Percentiles rank a stretch among this genome's conserved stretches.
These are phyloP conservation scores for Gnathonemus echidnorhynchus DNA, from an alignment of 2,113 vertebrate genomes.

Conservation along the genomic window DNA sequence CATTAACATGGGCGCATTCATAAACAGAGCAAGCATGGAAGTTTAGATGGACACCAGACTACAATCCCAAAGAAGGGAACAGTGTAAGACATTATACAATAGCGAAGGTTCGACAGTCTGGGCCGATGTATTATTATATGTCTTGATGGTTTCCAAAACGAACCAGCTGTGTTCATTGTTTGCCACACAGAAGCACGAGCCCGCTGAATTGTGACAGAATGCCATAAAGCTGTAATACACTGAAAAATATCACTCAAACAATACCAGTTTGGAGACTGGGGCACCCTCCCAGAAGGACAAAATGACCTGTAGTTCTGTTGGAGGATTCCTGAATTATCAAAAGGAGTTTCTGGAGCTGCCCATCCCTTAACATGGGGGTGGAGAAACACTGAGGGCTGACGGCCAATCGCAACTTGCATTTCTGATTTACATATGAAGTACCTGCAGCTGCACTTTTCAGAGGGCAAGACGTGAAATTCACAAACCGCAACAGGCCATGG, in stretches of 20 bases:
- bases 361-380: neutral
- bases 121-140: conserved; percentile 26
- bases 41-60: neutral
- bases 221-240: conserved; percentile 20
- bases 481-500: neutral
- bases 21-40: neutral
- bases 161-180: neutral
- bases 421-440: neutral
- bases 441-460: neutral
- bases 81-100: conserved; percentile 28
- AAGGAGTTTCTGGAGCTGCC: neutral
- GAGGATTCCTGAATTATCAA: neutral
- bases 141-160: conserved; percentile 7
- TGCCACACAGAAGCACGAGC: conserved; percentile 29
- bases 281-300: neutral
- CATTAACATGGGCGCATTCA: neutral
- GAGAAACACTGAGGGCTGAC: neutral
- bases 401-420: neutral
- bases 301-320: neutral
- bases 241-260: neutral
- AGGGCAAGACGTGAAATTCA: neutral
- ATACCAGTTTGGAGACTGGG: neutral
- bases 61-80: conserved; percentile 27
- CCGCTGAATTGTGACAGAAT: conserved; percentile 42
- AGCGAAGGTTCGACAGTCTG: conserved; percentile 26